Base-by-base conservation (phyloP, 2,113 vertebrate genomes). In the Triplophysa dalaica region DNA sequence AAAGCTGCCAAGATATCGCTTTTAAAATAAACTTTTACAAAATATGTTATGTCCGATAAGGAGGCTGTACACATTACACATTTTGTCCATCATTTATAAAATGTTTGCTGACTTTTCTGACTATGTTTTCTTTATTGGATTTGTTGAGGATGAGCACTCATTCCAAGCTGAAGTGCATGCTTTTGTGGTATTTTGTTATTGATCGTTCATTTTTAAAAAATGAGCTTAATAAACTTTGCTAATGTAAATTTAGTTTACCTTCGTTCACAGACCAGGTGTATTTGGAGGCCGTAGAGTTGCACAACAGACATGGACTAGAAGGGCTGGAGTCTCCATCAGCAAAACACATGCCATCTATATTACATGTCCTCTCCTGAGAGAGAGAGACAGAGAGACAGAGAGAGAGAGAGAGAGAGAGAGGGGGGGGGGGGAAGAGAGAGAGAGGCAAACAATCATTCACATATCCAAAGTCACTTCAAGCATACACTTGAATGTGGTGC, bases 301-400 rank as follows among this genome's bases (percentile, higher is more conserved):
- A 93, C 52, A 91, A 79, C 26, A 93, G 90, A 85, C 92, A 93
- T 0, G 90, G 90, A 78, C 90, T 92, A 77, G 91, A 86, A 77
- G 92, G 91, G 61, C 87, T 92, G 81, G 84, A 33, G 50, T 87
- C 89, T 64, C 91, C 88, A 6, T 87, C 88, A n/a, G 83, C 75
- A 62, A 92, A 93, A 82, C 92, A 93, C 89, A 92, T 90, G 63
- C 92, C 91, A 0, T 93, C 92, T 64, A 94, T 92, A 84, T 88
- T 93, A 24, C 91, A 93, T 0, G 90, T 90, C 76, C 67, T 84
- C 75, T 93, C 92, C 93, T 94, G 84, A 8, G 16, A 69, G n/a
- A 75, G 11, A 67, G 7, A 19, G 4, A 38, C 50, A 54, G 21
- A 67, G 24, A 66, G 56, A 64, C 16, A 70, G 56, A 61, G 43